Conservation (phyloP, 1,140 invertebrate genomes). For the Hyles euphorbiae region DNA sequence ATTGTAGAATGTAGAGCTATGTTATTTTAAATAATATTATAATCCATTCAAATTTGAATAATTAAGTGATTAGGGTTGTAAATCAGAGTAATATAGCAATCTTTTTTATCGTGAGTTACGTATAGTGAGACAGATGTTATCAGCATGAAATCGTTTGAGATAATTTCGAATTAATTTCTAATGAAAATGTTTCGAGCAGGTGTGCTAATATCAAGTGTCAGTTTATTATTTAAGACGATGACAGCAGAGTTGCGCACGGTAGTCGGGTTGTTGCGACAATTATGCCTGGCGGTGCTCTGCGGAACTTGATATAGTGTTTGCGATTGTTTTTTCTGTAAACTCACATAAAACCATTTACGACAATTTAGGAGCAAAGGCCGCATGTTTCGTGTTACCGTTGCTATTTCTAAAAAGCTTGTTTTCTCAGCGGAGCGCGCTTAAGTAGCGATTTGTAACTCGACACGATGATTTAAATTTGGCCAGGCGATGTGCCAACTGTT, state of each 20-base stretch:
- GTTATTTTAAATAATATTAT: too few species aligned
- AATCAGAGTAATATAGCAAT: too few species aligned
- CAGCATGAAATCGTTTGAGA: neutral
- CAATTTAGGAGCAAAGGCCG: slow-evolving; percentile 61
- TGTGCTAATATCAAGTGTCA: slow-evolving; percentile 21
- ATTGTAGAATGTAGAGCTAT: too few species aligned
- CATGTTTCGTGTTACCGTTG: slow-evolving; percentile 43
- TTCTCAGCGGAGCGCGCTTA: slow-evolving; percentile 64
- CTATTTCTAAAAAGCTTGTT: slow-evolving; percentile 72
- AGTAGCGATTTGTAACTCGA: slow-evolving; percentile 60
- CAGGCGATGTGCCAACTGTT: slow-evolving; percentile 58
- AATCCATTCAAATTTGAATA: too few species aligned
- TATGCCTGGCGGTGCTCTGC: neutral
- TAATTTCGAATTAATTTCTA: slow-evolving; percentile 14
- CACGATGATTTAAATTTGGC: slow-evolving; percentile 42
- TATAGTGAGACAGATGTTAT: too few species aligned
- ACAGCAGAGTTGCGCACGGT: slow-evolving; percentile 14
- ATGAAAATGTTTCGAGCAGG: slow-evolving; percentile 24
- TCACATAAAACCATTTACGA: slow-evolving; percentile 62
- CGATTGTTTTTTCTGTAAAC: slow-evolving; percentile 60
- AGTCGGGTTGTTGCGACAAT: neutral
- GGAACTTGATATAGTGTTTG: slow-evolving; percentile 36
- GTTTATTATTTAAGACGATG: slow-evolving; percentile 30
- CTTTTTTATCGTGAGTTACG: too few species aligned
- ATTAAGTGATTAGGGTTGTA: too few species aligned